Evolutionary conservation across 2,113 vertebrate genomes (phyloP), one percentile per base, ranked within the genome.

Genomic region (Ammodytes marinus): DNA sequence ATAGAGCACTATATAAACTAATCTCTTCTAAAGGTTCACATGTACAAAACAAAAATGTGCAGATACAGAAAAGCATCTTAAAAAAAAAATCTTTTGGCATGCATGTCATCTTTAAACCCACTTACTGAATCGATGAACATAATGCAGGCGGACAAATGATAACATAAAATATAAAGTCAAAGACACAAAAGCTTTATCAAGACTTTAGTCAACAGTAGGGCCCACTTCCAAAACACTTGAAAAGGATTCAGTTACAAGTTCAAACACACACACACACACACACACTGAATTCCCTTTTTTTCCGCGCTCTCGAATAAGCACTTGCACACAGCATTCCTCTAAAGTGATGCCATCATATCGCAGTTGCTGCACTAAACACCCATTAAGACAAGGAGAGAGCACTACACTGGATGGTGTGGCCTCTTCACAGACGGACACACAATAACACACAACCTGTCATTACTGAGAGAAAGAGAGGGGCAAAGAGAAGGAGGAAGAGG

Each of bases 401-500:
- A 84, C 88, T 91, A 80, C 63, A 92, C 64, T 85, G 82, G 85
- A 89, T 88, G 84, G 86, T 74, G 88, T 77, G 70, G 87, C 85
- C 85, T 84, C 88, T 91, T 86, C 77, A 85, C 73, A 74, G 80
- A 77, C 90, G 89, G 84, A 88, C 87, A 88, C 89, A 93, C 87
- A 92, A 91, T 86, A 90, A 91, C 85, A 92, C 86, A 84, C 85
- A 93, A 87, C 90, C 91, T 88, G 82, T 91, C 76, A 94, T 94
- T 94, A 91, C 65, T 35, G 49, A 59, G 83, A 69, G 13, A 76
- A 55, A 83, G 64, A 65, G 42, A 27, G 58, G 3, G 52, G 27
- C 45, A 59, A 63, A 19, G 46, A 68, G 73, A 73, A 13, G 5
- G 55, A 87, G 59, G 8, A 42, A 70, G 68, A 83, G 64, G 64